Percentiles rank a stretch among this genome's conserved stretches.
phyloP scores from a whole-genome alignment of 2,113 vertebrate species.

The Oryzias javanicus region DNA sequence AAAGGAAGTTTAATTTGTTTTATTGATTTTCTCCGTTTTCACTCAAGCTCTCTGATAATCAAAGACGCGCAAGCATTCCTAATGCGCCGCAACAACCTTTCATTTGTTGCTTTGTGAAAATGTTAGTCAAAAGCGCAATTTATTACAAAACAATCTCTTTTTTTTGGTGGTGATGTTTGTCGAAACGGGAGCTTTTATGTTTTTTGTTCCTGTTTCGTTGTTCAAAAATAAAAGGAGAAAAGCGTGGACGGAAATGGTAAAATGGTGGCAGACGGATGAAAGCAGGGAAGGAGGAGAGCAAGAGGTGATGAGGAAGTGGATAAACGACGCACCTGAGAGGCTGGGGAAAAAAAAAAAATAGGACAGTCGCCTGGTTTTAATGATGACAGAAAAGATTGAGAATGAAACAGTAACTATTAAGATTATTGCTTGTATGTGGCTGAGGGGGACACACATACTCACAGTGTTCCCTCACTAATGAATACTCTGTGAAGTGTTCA shows the following conservation, averaged over 20 bases:
- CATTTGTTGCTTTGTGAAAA: too few species aligned
- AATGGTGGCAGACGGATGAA: constrained; percentile 7
- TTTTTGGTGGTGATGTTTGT: too few species aligned
- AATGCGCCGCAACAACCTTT: too few species aligned
- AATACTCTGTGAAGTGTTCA: constrained; percentile 37
- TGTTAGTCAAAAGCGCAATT: too few species aligned
- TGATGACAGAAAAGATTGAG: neutral
- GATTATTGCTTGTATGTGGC: constrained; percentile 26
- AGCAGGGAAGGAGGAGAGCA: neutral
- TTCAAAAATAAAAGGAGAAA: neutral
- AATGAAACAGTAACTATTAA: constrained; percentile 9
- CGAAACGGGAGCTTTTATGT: too few species aligned
- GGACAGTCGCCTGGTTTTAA: constrained; percentile 1
- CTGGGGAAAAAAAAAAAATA: neutral
- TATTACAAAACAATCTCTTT: too few species aligned
- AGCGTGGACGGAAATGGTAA: constrained; percentile 3
- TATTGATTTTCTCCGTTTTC: too few species aligned
- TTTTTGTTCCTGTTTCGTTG: too few species aligned
- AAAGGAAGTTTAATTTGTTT: too few species aligned
- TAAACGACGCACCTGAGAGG: neutral
- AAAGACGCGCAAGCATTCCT: too few species aligned
- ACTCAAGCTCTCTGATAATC: too few species aligned
- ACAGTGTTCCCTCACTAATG: constrained; percentile 29
- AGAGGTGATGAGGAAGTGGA: constrained; percentile 12
- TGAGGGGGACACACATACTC: constrained; percentile 22